Base-by-base conservation (phyloP, 2,888 invertebrate species). In the Xylota sylvarum region DNA sequence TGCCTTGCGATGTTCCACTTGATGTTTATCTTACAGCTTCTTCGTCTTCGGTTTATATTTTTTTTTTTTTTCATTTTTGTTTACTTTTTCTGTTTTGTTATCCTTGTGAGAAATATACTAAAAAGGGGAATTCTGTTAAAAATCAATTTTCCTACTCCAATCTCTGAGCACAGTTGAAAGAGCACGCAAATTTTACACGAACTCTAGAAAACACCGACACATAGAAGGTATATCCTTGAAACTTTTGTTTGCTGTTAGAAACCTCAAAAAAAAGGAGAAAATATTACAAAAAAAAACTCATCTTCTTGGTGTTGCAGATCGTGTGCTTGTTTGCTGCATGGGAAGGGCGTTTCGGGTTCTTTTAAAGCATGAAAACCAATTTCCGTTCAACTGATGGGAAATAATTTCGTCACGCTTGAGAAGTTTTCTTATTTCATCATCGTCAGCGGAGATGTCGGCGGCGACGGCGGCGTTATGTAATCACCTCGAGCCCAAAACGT, bases 371-470 rank as follows among this genome's bases (percentile, higher is more conserved):
- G 69, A 37, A 79, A 79, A 79, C 72, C 64, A 70, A 79, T 79
- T 79, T 72, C 79, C 79, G 79, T 72, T 72, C 55, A 79, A 72
- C 56, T 64, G 72, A 72, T 79, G 64, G 58, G 55, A 72, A 79
- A 79, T 79, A 56, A 70, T 79, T 79, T 79, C 46, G 23, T 62
- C 62, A 64, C 64, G 70, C 64, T 56, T 79, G 64, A 72, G 27
- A 79, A 56, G 64, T 62, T 78, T 78, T 55, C 69, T 78, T 62
- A 70, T 78, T 78, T 62, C 52, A 52, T 70, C 70, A 35, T 62
- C 58, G 14, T 50, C 48, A 60, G 14, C 32, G 19, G 32, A 60
- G 43, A 62, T 48, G 14, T 50, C 48, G 52, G 14, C 32, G 19
- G 32, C 52, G 43, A 62, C 65, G 35, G 3, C 3, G 37, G 10